phyloP scores from a whole-genome alignment of 92 coral and sea anemone species.

The Zoanthus solanderi region DNA sequence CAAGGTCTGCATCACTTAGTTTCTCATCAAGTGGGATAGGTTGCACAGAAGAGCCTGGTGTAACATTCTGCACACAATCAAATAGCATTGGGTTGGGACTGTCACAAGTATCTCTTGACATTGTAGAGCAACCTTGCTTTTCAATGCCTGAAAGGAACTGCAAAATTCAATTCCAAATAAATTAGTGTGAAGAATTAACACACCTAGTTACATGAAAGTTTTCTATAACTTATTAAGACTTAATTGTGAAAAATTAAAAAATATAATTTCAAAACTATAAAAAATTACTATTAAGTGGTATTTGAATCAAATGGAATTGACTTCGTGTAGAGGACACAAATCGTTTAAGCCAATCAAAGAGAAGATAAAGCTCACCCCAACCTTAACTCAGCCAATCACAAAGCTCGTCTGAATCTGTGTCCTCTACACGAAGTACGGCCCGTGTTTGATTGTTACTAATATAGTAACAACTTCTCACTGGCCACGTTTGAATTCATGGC shows the following conservation, averaged over 20 bases:
- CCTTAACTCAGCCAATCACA: too few relatives aligned
- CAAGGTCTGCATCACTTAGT: conserved; percentile 37
- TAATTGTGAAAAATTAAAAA: not conserved
- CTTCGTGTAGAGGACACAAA: too few relatives aligned
- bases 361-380: too few relatives aligned
- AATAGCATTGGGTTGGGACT: not conserved
- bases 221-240: not conserved
- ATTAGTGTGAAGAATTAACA: too few relatives aligned
- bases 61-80: not conserved
- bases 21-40: not conserved
- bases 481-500: too few relatives aligned
- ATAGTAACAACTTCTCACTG: too few relatives aligned
- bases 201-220: not conserved
- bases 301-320: too few relatives aligned
- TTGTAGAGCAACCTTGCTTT: not conserved
- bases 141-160: conserved; percentile 39
- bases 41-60: not conserved
- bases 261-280: not conserved
- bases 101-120: not conserved
- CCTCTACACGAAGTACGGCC: too few relatives aligned
- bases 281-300: too few relatives aligned
- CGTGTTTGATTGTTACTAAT: too few relatives aligned
- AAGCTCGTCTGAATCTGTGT: too few relatives aligned
- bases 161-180: not conserved
- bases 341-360: too few relatives aligned